Percentiles rank a stretch among this genome's conserved stretches.
These are phyloP conservation scores for Linhomoeus sp. DNA, from an alignment of 2,888 invertebrate genomes.

Conservation along the genomic window DNA sequence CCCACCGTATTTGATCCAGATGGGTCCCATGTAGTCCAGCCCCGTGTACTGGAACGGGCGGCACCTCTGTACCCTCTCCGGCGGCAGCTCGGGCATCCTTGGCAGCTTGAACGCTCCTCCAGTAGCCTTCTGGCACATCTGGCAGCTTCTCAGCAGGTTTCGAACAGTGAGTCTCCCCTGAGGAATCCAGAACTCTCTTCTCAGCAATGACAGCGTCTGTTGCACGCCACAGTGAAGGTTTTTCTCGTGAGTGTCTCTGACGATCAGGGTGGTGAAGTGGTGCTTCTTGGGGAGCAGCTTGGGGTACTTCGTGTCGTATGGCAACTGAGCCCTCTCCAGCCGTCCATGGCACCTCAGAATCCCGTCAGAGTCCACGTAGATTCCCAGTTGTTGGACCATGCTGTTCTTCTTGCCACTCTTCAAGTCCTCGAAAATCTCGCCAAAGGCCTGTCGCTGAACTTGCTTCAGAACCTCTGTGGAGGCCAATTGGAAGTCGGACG, in stretches of 20 bases:
- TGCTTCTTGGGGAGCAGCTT: slow-evolving; percentile 3
- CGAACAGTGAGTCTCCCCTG: too few species aligned
- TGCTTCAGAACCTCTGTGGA: not conserved
- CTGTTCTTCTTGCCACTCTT: too few species aligned
- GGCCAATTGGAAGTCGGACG: too few species aligned
- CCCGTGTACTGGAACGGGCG: not conserved
- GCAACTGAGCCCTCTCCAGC: not conserved
- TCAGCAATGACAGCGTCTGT: not conserved
- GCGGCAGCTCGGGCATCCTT: not conserved
- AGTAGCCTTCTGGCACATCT: too few species aligned
- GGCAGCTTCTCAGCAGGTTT: too few species aligned
- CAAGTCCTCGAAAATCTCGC: not conserved
- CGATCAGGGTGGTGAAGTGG: slow-evolving; percentile 2
- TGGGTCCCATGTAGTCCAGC: not conserved
- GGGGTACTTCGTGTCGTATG: not conserved
- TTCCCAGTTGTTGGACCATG: too few species aligned
- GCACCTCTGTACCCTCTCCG: not conserved
- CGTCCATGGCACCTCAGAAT: not conserved
- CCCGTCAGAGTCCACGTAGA: too few species aligned
- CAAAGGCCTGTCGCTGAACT: not conserved
- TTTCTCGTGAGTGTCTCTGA: slow-evolving; percentile 1
- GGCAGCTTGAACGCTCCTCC: not conserved
- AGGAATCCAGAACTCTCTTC: too few species aligned
- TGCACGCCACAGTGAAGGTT: not conserved
- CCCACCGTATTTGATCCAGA: slow-evolving; percentile 7